These are phyloP conservation scores for Scomber scombrus DNA, from an alignment of 2,113 vertebrate species.

Conservation along the genomic window DNA sequence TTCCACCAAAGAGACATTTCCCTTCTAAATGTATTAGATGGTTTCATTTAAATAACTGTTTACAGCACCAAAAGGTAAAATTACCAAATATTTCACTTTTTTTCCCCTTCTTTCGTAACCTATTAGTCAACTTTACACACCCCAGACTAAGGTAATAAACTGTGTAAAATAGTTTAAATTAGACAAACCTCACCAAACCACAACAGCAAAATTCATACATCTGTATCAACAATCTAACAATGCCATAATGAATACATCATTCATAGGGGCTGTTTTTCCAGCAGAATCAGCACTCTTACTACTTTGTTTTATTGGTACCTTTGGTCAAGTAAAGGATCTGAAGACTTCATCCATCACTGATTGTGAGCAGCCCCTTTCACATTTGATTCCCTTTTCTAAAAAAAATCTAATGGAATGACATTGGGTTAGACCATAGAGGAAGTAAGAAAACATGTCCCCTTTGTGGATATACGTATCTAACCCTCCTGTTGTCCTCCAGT, in stretches of 20 bases:
- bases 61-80: too few relatives aligned
- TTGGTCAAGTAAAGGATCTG: not conserved
- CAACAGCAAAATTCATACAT: not conserved
- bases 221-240: not conserved
- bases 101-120: too few relatives aligned
- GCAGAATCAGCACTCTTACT: not conserved
- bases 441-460: not conserved
- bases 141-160: constrained; percentile 1
- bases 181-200: not conserved
- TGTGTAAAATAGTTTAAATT: not conserved
- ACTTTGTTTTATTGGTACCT: too few relatives aligned
- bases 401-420: not conserved
- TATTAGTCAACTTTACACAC: too few relatives aligned
- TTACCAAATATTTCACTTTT: too few relatives aligned
- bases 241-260: not conserved
- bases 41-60: too few relatives aligned
- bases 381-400: not conserved
- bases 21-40: too few relatives aligned
- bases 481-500: too few relatives aligned
- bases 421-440: not conserved
- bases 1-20: too few relatives aligned
- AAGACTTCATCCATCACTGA: not conserved
- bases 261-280: not conserved
- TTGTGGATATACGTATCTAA: not conserved
- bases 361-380: not conserved